Evolutionary conservation across 2,113 vertebrate genomes (phyloP), one percentile per base, ranked within the genome.

Genomic region (Poeciliopsis turrubarensis): DNA sequence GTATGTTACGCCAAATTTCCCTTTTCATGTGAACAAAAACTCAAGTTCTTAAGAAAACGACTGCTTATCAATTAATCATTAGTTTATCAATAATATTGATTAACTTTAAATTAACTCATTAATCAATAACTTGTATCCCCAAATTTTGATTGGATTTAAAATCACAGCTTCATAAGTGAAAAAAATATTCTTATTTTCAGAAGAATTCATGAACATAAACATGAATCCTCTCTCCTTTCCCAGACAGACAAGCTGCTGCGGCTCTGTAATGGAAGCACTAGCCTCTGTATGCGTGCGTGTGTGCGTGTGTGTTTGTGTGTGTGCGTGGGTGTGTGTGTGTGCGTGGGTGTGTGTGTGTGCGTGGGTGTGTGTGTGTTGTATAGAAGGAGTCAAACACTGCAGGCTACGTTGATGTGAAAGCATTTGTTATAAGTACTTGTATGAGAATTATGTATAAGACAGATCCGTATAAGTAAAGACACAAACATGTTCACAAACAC

Each of bases 371-470:
- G 2, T 80, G 70, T 15, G 19, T 26, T 75, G 78, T 65, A 73
- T 80, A 63, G 26, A 73, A 32, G 72, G 78, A 85, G 80, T 31
- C 17, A 10, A 72, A 65, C 75, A 72, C 89, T 80, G 78, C 86
- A 77, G 82, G 80, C 84, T 78, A 32, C 76, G 73, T 81, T 81
- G 75, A 82, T 86, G 82, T 63, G 85, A 82, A 84, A 80, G 82
- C 72, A 80, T 90, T 32, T 1, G 6, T 32, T 80, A 86, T 71
- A 71, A 88, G 75, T 67, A 70, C 54, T 72, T 64, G 60, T 54
- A 25, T 7, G 1, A 54, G 30, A 31, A 31, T 0, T 31, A 31
- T 81, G 57, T 72, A 73, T 79, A 78, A 87, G 44, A 60, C 47
- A 27, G 41, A 77, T 54, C 25, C 25, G 65, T 30, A 34, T 26